A percentile compares a stretch with the other conserved stretches of the same genome.
Conservation (phyloP, 2,797 vertebrate species). For the Dallia pectoralis region DNA sequence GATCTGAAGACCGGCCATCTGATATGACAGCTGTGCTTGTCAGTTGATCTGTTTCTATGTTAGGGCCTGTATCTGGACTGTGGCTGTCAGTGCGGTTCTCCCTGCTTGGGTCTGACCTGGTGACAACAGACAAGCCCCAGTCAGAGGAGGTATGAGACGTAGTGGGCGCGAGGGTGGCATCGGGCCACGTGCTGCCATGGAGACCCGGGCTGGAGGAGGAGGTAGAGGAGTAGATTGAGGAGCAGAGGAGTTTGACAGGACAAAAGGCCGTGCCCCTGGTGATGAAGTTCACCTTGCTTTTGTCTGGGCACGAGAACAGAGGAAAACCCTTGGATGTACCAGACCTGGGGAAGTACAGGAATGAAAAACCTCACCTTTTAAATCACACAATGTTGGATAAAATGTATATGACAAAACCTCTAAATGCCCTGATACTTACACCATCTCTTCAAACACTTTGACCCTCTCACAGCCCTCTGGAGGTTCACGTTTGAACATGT, state of each 20-base stretch:
- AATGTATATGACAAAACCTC: too few species aligned
- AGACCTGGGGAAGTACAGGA: conserved; percentile 70
- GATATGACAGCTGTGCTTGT: conserved; percentile 72
- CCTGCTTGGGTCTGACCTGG: conserved; percentile 32
- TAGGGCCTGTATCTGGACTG: conserved; percentile 38
- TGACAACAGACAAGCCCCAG: conserved; percentile 36
- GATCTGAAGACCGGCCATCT: conserved; percentile 65
- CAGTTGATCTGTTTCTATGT: neutral
- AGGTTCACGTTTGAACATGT: conserved; percentile 98
- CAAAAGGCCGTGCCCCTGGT: conserved; percentile 96
- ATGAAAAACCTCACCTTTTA: neutral
- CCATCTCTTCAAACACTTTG: conserved; percentile 97
- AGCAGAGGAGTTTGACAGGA: conserved; percentile 91
- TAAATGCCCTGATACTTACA: conserved; percentile 78
- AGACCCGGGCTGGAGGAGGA: conserved; percentile 64
- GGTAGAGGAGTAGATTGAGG: conserved; percentile 78
- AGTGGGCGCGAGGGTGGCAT: conserved; percentile 60
- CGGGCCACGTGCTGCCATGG: conserved; percentile 53
- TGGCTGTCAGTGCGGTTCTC: conserved; percentile 44
- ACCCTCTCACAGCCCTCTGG: conserved; percentile 98
- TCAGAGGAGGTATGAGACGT: conserved; percentile 72
- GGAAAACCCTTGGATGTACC: conserved; percentile 88
- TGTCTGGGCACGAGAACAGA: conserved; percentile 96
- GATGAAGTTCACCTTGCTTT: conserved; percentile 99
- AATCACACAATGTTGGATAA: too few species aligned